A percentile compares a stretch with the other conserved stretches of the same genome.
These are phyloP conservation scores for Notospermus geniculatus DNA, from an alignment of 1,140 invertebrate species.

Conservation along the genomic window DNA sequence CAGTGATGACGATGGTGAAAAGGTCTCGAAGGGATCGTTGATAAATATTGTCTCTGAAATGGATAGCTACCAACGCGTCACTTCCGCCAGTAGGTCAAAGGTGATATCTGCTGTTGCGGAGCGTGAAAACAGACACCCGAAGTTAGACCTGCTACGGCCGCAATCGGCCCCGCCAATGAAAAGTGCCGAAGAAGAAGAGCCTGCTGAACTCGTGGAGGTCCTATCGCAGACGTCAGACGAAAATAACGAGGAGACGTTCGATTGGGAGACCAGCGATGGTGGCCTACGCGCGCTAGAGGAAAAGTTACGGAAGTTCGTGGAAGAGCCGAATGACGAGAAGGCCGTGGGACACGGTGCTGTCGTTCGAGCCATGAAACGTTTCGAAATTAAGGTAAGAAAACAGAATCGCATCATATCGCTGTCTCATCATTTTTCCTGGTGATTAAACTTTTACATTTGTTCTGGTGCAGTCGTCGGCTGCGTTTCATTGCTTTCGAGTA, in stretches of 20 bases:
- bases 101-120: not conserved
- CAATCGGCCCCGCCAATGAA: not conserved
- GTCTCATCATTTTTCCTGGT: too few species aligned
- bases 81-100: not conserved
- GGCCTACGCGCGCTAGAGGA: not conserved
- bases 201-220: not conserved
- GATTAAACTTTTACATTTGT: too few species aligned
- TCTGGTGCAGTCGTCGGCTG: too few species aligned
- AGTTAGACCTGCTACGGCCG: not conserved
- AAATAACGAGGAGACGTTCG: constrained; percentile 1
- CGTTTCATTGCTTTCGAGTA: too few species aligned
- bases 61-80: constrained; percentile 1
- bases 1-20: not conserved
- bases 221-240: not conserved
- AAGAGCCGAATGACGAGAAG: not conserved
- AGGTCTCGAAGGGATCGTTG: not conserved
- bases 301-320: not conserved
- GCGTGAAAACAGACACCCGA: not conserved
- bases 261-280: constrained; percentile 2
- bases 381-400: constrained; percentile 7
- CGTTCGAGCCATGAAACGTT: not conserved
- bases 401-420: too few species aligned
- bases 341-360: not conserved
- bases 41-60: constrained; percentile 2
- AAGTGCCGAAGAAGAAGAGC: too few species aligned